These are phyloP conservation scores for Porites rus DNA, from an alignment of 92 coral and sea anemone species.

Conservation along the genomic window DNA sequence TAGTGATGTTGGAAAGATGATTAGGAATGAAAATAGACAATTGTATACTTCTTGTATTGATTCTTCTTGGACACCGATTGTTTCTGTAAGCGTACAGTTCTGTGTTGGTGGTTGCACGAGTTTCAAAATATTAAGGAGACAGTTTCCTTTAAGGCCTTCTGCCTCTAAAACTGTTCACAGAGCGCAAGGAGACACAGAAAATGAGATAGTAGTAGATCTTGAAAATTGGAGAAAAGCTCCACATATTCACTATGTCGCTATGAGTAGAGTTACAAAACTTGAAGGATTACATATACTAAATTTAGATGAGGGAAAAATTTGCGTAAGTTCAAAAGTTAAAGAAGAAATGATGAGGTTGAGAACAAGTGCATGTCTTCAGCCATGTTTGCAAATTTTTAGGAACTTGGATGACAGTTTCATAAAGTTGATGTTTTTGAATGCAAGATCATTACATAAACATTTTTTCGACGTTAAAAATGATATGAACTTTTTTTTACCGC, in stretches of 20 bases:
- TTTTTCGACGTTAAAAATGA: not conserved
- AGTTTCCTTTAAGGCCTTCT: slow-evolving; percentile 58
- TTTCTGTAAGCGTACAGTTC: slow-evolving; percentile 40
- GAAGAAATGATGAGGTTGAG: not conserved
- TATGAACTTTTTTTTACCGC: not conserved
- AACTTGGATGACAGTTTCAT: not conserved
- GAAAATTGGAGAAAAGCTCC: slow-evolving; percentile 41
- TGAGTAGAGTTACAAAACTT: slow-evolving; percentile 63
- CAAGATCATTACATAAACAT: slow-evolving; percentile 7
- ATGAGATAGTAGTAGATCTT: slow-evolving; percentile 48
- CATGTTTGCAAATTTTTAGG: not conserved
- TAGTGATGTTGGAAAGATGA: slow-evolving; percentile 44
- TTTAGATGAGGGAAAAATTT: not conserved
- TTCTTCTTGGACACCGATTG: slow-evolving; percentile 43
- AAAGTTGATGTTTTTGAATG: not conserved
- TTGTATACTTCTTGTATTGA: slow-evolving; percentile 20
- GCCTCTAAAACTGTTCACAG: slow-evolving; percentile 61
- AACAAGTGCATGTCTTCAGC: not conserved
- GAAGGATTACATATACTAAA: slow-evolving; percentile 39
- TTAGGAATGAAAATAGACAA: slow-evolving; percentile 44
- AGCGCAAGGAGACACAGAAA: slow-evolving; percentile 62
- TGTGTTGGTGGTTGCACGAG: slow-evolving; percentile 16
- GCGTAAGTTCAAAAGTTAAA: not conserved
- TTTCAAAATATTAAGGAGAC: slow-evolving; percentile 38
- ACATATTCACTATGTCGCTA: slow-evolving; percentile 60